Evolutionary conservation across 2,113 vertebrate species (phyloP), one percentile per base, ranked within the genome.

Genomic region (Perca flavescens): DNA sequence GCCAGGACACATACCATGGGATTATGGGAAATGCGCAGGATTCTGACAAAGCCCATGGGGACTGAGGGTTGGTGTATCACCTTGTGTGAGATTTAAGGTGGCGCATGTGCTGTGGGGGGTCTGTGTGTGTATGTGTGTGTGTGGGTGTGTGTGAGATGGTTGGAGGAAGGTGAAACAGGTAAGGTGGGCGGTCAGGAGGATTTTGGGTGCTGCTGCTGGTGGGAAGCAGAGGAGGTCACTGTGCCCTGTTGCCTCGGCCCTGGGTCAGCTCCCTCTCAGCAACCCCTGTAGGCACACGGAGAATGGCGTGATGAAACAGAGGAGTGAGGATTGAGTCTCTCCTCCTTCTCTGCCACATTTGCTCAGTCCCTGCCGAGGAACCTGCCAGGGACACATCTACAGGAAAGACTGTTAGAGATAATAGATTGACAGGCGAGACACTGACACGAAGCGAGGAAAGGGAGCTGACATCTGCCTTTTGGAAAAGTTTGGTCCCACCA

Each of bases 1-100:
- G 95, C 84, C 93, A 94, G 95, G 94, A 94, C 93, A 82, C n/a
- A 78, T 50, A 82, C 87, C 92, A 31, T 57, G 94, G 93, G 94
- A 94, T 92, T 93, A 68, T 78, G 90, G 87, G 86, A 90, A 43
- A 80, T 74, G 76, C 53, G 86, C 81, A 79, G 86, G 68, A 84
- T 85, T 69, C 77, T 78, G 28, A 49, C 31, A 9, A 36, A 65
- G 1, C 76, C 80, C 77, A n/a, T 16, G 68, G 83, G 88, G 73
- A 57, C 56, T 10, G 56, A 69, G 74, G 79, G 72, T 47, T 76
- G 77, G 82, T 60, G 84, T 21, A 65, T 74, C 69, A 66, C 82
- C 56, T 57, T 62, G 64, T 50, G 50, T 50, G 71, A 68, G 76
- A 52, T 52, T 85, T 19, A 11, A 69, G 49, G 65, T 54, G 67